phyloP scores from a whole-genome alignment of 2,113 vertebrate genomes.

The Piliocolobus tephrosceles region DNA sequence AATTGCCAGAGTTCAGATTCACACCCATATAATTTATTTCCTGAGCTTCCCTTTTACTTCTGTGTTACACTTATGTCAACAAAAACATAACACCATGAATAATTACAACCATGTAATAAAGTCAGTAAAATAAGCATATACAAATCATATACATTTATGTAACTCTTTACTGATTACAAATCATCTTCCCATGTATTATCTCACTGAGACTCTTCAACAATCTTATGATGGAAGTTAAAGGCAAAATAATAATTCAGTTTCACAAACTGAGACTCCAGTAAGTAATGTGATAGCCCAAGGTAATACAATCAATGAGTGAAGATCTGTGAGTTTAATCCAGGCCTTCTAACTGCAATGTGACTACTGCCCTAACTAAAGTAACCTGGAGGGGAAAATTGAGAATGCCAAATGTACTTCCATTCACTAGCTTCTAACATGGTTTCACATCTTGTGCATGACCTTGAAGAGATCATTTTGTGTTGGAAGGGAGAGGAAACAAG shows the following conservation, averaged over 20 bases:
- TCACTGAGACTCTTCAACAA: not conserved
- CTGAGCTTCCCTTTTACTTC: not conserved
- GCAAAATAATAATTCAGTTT: not conserved
- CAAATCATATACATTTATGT: not conserved
- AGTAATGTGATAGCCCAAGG: not conserved
- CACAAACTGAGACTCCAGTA: not conserved
- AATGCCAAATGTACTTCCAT: not conserved
- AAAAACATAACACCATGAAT: not conserved
- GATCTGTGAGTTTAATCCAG: not conserved
- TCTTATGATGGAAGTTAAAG: not conserved
- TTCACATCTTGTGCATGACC: not conserved
- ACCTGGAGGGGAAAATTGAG: not conserved
- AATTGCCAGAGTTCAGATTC: not conserved
- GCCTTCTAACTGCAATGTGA: not conserved
- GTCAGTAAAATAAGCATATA: not conserved
- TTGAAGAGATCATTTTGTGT: not conserved
- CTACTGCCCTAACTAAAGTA: not conserved
- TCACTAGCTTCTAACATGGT: not conserved
- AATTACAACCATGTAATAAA: slow-evolving; percentile 10
- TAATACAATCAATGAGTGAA: not conserved
- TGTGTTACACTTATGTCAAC: not conserved
- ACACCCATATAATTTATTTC: not conserved
- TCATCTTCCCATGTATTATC: not conserved
- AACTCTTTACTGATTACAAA: not conserved
- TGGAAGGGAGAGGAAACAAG: not conserved